Conservation (phyloP, 2,888 invertebrate species). For the Tortricodes alternella region DNA sequence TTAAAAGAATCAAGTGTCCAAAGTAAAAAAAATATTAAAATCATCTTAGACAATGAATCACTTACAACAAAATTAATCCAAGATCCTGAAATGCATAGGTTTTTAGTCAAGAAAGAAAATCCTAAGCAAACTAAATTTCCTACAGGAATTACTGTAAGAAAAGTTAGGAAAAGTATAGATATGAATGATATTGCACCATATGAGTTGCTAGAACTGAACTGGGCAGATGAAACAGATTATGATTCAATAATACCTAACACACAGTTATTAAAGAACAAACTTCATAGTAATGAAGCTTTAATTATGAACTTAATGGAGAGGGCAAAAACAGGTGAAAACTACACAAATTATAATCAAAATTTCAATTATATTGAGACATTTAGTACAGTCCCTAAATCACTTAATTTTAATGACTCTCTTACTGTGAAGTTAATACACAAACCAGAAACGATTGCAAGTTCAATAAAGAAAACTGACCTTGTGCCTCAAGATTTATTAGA, state of each 20-base stretch:
- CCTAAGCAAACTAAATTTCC: conserved; percentile 8
- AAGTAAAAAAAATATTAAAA: conserved; percentile 4
- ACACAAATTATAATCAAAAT: not conserved
- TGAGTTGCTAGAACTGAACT: conserved; percentile 18
- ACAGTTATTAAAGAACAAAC: not conserved
- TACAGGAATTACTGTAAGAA: conserved; percentile 9
- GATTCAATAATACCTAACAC: not conserved
- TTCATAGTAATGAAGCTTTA: conserved; percentile 24
- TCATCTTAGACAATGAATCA: conserved; percentile 21
- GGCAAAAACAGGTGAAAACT: conserved; percentile 9
- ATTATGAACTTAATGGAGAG: conserved; percentile 27
- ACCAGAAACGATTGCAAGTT: not conserved
- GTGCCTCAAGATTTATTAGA: conserved; percentile 25
- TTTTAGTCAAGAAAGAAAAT: conserved; percentile 1
- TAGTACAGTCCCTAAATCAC: not conserved
- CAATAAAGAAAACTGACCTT: conserved; percentile 1
- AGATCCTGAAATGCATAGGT: conserved; percentile 19
- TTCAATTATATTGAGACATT: not conserved
- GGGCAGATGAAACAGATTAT: conserved; percentile 15
- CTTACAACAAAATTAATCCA: conserved; percentile 8
- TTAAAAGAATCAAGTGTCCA: not conserved
- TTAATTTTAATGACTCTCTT: conserved; percentile 7
- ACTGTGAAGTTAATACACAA: conserved; percentile 11
- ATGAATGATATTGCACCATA: conserved; percentile 15
- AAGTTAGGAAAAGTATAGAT: conserved; percentile 2